phyloP scores from a whole-genome alignment of 1,140 invertebrate species.

The Drusus annulatus region DNA sequence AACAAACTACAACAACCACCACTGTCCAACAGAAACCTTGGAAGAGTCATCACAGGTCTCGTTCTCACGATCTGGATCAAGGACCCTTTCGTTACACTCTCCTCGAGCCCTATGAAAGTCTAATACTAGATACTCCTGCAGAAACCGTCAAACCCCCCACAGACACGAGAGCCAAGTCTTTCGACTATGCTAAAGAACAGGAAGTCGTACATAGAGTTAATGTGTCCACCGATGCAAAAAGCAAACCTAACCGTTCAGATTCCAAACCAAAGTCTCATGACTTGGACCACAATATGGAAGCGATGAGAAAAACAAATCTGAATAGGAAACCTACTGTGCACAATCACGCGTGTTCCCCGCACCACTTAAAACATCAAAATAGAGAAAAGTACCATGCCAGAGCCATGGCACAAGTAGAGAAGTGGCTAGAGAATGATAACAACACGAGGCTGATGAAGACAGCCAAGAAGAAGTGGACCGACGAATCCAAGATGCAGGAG shows the following conservation, averaged over 20 bases:
- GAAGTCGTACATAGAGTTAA: conserved; percentile 54
- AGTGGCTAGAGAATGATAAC: conserved; percentile 74
- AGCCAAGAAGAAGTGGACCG: conserved; percentile 50
- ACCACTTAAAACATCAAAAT: conserved; percentile 78
- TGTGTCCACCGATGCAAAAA: conserved; percentile 49
- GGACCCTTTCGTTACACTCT: conserved; percentile 66
- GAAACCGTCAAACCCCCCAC: conserved; percentile 40
- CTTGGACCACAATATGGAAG: conserved; percentile 52
- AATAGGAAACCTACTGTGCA: conserved; percentile 49
- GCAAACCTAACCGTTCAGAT: conserved; percentile 52
- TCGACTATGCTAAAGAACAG: conserved; percentile 54
- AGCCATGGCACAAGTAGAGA: conserved; percentile 79
- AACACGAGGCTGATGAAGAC: conserved; percentile 60
- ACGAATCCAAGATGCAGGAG: conserved; percentile 48
- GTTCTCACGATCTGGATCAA: conserved; percentile 69
- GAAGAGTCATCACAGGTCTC: conserved; percentile 64
- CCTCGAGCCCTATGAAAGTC: conserved; percentile 63
- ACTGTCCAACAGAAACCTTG: conserved; percentile 50
- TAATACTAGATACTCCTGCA: conserved; percentile 25
- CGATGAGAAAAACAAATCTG: conserved; percentile 50
- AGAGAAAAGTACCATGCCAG: conserved; percentile 79
- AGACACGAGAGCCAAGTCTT: conserved; percentile 54
- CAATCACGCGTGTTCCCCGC: conserved; percentile 62
- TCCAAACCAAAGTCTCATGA: conserved; percentile 55
- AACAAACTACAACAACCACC: conserved; percentile 11